Percentiles rank a stretch among this genome's conserved stretches.
Evolutionary conservation across 2,888 invertebrate genomes (phyloP).

Genomic region (Drosophila austrosaltans): DNA sequence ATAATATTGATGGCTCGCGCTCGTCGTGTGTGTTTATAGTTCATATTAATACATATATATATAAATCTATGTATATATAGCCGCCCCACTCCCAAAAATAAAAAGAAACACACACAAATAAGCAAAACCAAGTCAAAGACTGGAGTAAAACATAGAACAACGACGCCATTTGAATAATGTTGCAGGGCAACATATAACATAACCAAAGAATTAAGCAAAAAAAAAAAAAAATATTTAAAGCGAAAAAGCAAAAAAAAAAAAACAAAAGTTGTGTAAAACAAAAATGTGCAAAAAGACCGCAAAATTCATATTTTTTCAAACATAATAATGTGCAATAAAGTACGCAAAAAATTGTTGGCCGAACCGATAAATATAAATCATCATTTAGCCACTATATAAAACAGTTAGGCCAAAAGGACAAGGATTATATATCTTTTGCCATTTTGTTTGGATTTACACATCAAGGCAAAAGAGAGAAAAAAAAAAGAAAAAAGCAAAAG

Average conservation of each 20-base stretch:
- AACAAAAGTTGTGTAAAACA: conserved; percentile 35
- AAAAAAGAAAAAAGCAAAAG: conserved; percentile 26
- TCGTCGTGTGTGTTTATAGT: conserved; percentile 70
- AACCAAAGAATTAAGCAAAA: conserved; percentile 11
- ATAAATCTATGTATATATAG: conserved; percentile 36
- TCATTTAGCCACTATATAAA: conserved; percentile 19
- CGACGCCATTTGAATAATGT: conserved; percentile 60
- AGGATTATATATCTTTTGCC: conserved; percentile 32
- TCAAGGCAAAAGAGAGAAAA: conserved; percentile 28
- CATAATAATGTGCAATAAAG: conserved; percentile 69
- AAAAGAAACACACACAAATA: conserved; percentile 4
- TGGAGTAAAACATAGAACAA: conserved; percentile 31
- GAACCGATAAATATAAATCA: conserved; percentile 25
- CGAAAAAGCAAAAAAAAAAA: conserved; percentile 48
- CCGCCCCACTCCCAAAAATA: conserved; percentile 16
- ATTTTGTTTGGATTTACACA: conserved; percentile 45
- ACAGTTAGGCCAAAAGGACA: conserved; percentile 9
- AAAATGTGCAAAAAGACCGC: conserved; percentile 33
- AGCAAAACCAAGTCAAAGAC: conserved; percentile 38
- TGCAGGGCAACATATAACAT: conserved; percentile 54
- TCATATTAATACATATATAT: conserved; percentile 29
- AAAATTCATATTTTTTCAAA: conserved; percentile 23
- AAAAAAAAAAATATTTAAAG: conserved; percentile 25
- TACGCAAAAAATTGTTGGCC: conserved; percentile 23
- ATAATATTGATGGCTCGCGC: conserved; percentile 70